Evolutionary conservation across 2,797 vertebrate genomes (phyloP).

Genomic region (Leptatherina wallacei): DNA sequence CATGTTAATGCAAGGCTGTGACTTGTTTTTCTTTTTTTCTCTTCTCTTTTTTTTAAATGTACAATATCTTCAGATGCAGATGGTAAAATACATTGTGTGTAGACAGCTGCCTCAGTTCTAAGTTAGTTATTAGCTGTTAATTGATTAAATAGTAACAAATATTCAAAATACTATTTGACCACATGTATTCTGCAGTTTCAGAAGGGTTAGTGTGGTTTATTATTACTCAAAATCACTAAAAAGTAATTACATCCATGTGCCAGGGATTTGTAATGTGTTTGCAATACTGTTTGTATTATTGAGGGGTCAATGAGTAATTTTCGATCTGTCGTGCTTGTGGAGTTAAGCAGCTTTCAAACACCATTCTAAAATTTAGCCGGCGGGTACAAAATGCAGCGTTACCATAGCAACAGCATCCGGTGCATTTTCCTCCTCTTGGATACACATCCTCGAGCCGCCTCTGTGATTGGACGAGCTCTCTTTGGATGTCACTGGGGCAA

Average conservation of each 20-base stretch:
- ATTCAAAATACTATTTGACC: background rate
- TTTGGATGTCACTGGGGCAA: constrained; percentile 76
- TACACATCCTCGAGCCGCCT: constrained; percentile 63
- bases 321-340: background rate
- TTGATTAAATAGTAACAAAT: background rate
- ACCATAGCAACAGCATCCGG: constrained; percentile 86
- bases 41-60: too few species aligned
- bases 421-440: constrained; percentile 69
- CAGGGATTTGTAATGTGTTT: background rate
- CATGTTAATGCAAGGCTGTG: constrained; percentile 52
- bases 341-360: constrained; percentile 24
- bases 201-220: background rate
- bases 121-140: background rate
- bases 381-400: constrained; percentile 67
- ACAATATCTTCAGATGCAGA: background rate
- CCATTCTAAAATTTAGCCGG: constrained; percentile 34
- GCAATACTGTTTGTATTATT: background rate
- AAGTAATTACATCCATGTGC: background rate
- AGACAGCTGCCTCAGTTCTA: background rate
- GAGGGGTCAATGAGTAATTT: constrained; percentile 25
- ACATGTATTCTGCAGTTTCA: background rate
- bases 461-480: constrained; percentile 71
- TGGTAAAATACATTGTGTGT: background rate
- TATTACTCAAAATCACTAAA: background rate
- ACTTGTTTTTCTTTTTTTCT: constrained; percentile 10